Evolutionary conservation across 2,113 vertebrate genomes (phyloP).

Genomic region (Catagonus wagneri): DNA sequence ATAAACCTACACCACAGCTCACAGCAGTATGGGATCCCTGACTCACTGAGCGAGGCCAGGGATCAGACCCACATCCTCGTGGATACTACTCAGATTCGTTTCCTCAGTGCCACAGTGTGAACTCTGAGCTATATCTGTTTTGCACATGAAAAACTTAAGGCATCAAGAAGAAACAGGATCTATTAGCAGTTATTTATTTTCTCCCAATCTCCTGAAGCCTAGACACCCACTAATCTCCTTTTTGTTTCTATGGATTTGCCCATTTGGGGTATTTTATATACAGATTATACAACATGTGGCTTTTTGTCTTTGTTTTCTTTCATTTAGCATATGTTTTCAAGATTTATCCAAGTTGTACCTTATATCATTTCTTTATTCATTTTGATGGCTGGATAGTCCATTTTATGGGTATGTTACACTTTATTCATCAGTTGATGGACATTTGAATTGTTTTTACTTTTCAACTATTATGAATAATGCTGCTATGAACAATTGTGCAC

Average conservation of each 20-base stretch:
- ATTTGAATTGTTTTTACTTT: not conserved
- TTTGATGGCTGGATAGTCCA: not conserved
- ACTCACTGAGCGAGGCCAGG: too few relatives aligned
- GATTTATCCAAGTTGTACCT: not conserved
- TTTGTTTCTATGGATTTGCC: not conserved
- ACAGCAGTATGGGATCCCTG: too few relatives aligned
- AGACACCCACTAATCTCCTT: not conserved
- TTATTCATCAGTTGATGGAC: not conserved
- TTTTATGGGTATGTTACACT: not conserved
- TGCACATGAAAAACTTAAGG: not conserved
- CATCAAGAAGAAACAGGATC: not conserved
- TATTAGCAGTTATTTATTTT: not conserved
- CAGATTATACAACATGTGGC: not conserved
- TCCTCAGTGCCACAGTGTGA: too few relatives aligned
- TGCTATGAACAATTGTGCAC: not conserved
- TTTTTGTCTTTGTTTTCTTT: constrained; percentile 21
- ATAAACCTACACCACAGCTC: too few relatives aligned
- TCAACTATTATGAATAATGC: not conserved
- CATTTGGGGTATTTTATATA: not conserved
- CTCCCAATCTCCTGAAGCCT: not conserved
- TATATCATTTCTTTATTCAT: constrained; percentile 4
- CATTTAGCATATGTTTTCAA: constrained; percentile 14
- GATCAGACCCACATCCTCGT: too few relatives aligned
- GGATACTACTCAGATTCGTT: too few relatives aligned
- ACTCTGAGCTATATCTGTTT: not conserved